phyloP scores from a whole-genome alignment of 2,113 vertebrate species.

The Sceloporus undulatus region DNA sequence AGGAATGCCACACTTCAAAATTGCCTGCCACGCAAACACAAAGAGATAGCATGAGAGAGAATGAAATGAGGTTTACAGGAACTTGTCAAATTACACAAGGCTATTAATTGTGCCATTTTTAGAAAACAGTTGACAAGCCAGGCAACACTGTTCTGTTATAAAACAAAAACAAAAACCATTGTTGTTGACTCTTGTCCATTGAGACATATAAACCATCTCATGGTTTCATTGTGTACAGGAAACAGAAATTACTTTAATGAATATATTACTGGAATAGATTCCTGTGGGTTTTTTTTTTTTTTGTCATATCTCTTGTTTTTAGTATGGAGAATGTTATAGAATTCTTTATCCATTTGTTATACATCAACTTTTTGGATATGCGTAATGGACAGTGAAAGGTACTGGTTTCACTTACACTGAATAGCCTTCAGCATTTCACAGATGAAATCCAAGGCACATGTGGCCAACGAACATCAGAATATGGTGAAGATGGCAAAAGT shows the following conservation, averaged over 20 bases:
- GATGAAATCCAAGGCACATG: too few relatives aligned
- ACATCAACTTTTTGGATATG: neutral
- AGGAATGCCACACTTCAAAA: constrained; percentile 45
- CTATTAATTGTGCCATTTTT: constrained; percentile 56
- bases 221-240: constrained; percentile 36
- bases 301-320: too few relatives aligned
- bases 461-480: too few relatives aligned
- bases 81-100: constrained; percentile 18
- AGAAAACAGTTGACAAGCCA: constrained; percentile 41
- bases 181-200: constrained; percentile 36
- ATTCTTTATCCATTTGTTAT: neutral
- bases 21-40: constrained; percentile 39
- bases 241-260: constrained; percentile 51
- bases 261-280: constrained; percentile 50
- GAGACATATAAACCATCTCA: constrained; percentile 20
- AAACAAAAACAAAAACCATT: constrained; percentile 10
- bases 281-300: neutral
- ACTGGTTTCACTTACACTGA: neutral
- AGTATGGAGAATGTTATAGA: neutral
- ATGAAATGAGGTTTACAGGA: constrained; percentile 27
- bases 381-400: neutral
- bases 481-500: too few relatives aligned
- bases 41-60: constrained; percentile 40
- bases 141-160: constrained; percentile 28
- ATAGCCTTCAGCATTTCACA: too few relatives aligned